Evolutionary conservation across 2,888 invertebrate species (phyloP).

Genomic region (Chirona hameri): DNA sequence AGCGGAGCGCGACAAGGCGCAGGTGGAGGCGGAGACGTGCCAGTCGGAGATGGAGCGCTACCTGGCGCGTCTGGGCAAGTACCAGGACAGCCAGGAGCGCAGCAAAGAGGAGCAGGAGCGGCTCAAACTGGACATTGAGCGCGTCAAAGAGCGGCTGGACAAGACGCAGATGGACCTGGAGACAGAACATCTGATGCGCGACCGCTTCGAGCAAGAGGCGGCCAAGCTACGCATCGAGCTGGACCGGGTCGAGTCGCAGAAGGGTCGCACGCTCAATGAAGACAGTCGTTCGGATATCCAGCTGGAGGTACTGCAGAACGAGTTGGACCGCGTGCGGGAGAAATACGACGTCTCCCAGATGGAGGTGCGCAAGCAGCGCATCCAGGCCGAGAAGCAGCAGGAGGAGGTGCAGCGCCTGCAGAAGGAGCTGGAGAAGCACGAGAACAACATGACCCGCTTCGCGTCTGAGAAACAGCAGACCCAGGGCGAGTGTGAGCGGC

Average conservation of each 20-base stretch:
- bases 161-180: slow-evolving; percentile 76
- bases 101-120: slow-evolving; percentile 61
- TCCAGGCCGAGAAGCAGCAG: slow-evolving; percentile 79
- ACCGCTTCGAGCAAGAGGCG: slow-evolving; percentile 63
- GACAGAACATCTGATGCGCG: slow-evolving; percentile 55
- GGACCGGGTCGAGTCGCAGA: slow-evolving; percentile 57
- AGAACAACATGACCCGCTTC: slow-evolving; percentile 72
- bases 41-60: slow-evolving; percentile 74
- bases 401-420: slow-evolving; percentile 83
- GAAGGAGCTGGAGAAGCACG: slow-evolving; percentile 85
- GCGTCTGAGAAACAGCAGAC: slow-evolving; percentile 43
- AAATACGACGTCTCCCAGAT: slow-evolving; percentile 47
- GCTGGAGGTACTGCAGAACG: slow-evolving; percentile 55
- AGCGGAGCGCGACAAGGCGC: slow-evolving; percentile 66
- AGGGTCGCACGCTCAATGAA: slow-evolving; percentile 59
- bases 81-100: slow-evolving; percentile 59
- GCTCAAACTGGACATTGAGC: slow-evolving; percentile 40
- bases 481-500: slow-evolving; percentile 42
- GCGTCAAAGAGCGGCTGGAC: slow-evolving; percentile 54
- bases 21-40: slow-evolving; percentile 68
- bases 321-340: slow-evolving; percentile 68
- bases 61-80: slow-evolving; percentile 67
- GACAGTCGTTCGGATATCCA: slow-evolving; percentile 54
- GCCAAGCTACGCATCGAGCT: slow-evolving; percentile 64
- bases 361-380: slow-evolving; percentile 67